These are phyloP conservation scores for Phoeniculus purpureus DNA, from an alignment of 2,797 vertebrate species.

Conservation along the genomic window DNA sequence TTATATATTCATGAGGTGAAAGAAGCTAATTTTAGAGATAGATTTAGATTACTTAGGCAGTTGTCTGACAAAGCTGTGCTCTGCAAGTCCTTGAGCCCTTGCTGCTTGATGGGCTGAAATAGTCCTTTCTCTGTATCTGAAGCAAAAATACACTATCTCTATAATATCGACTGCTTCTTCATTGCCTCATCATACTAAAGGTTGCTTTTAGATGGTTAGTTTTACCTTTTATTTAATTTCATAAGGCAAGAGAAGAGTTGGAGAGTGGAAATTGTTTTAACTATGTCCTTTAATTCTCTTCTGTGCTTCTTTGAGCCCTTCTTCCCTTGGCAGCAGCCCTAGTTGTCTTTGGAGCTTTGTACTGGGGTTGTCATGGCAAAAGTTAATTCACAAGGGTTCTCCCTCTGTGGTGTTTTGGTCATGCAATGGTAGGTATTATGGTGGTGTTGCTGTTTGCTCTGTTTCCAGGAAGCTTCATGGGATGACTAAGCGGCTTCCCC, in stretches of 20 bases:
- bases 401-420: neutral
- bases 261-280: neutral
- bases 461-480: neutral
- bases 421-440: neutral
- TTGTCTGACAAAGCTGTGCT: neutral
- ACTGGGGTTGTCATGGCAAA: neutral
- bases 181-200: neutral
- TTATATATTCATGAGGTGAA: neutral
- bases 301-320: neutral
- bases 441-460: neutral
- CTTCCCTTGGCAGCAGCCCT: neutral
- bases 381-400: neutral
- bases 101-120: neutral
- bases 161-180: neutral
- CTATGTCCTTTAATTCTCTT: neutral
- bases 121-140: neutral
- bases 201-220: neutral
- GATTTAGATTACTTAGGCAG: neutral
- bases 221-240: neutral
- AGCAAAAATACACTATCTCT: neutral
- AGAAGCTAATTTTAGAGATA: neutral
- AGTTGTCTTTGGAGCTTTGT: neutral
- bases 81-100: neutral
- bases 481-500: slow-evolving; percentile 15
- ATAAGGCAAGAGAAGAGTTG: neutral